Evolutionary conservation across 2,888 invertebrate species (phyloP).

Genomic region (Hermaeophaga mercurialis): DNA sequence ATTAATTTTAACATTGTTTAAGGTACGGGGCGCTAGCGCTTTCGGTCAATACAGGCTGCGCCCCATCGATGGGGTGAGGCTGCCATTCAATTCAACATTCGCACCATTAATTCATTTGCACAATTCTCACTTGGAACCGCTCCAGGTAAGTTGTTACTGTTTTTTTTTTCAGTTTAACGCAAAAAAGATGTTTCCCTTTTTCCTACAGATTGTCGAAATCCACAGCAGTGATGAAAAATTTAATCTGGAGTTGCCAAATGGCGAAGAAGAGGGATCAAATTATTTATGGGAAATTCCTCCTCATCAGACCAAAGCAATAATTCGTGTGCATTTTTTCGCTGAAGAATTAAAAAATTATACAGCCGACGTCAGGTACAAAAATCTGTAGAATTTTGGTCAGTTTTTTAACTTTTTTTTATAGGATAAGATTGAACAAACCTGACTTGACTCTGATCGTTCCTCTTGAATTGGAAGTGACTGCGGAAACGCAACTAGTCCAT

Average conservation of each 20-base stretch:
- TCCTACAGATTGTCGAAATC: slow-evolving; percentile 72
- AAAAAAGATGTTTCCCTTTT: slow-evolving; percentile 1
- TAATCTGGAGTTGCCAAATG: slow-evolving; percentile 82
- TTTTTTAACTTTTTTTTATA: slow-evolving; percentile 44
- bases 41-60: slow-evolving; percentile 90
- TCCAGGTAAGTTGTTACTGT: slow-evolving; percentile 79
- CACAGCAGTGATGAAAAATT: slow-evolving; percentile 90
- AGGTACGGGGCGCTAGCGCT: slow-evolving; percentile 84
- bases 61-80: slow-evolving; percentile 87
- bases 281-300: slow-evolving; percentile 91
- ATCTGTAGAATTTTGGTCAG: no score
- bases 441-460: slow-evolving; percentile 77
- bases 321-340: slow-evolving; percentile 82
- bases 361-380: slow-evolving; percentile 78
- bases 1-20: no score
- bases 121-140: slow-evolving; percentile 87
- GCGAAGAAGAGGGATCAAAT: slow-evolving; percentile 78
- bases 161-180: no score
- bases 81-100: slow-evolving; percentile 90
- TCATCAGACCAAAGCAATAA: slow-evolving; percentile 84
- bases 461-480: slow-evolving; percentile 79
- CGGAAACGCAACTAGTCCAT: slow-evolving; percentile 74
- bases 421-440: slow-evolving; percentile 73
- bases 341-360: slow-evolving; percentile 80
- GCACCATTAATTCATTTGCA: slow-evolving; percentile 89